Evolutionary conservation across 2,888 invertebrate species (phyloP).

Genomic region (Tuberolachnus salignus): DNA sequence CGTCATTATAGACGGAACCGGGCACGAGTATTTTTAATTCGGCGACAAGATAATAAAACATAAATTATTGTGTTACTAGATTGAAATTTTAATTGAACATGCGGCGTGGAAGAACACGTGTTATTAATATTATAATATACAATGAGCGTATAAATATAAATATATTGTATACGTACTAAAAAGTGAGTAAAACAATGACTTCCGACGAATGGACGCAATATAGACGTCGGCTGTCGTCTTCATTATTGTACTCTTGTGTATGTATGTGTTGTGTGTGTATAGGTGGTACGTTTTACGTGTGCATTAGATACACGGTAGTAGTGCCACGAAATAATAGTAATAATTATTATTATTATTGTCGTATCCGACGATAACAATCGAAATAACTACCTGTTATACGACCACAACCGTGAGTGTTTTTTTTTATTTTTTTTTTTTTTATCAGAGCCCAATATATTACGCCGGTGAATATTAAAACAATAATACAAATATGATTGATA

Average conservation of each 20-base stretch:
- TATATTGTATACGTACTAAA: not conserved
- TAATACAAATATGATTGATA: too few species aligned
- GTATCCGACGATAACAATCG: not conserved
- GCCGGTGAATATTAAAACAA: too few species aligned
- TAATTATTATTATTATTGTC: not conserved
- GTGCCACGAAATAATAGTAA: too few species aligned
- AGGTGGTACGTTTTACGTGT: not conserved
- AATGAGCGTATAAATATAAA: not conserved
- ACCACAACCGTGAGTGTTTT: too few species aligned
- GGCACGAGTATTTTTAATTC: conserved; percentile 17
- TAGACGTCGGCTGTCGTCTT: conserved; percentile 29
- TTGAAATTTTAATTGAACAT: conserved; percentile 23
- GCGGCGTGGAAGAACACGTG: not conserved
- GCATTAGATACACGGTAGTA: not conserved
- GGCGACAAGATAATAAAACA: not conserved
- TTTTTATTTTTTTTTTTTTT: too few species aligned
- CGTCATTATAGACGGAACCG: not conserved
- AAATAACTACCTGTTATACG: too few species aligned
- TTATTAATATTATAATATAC: not conserved
- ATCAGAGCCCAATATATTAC: too few species aligned
- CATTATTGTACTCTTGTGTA: not conserved
- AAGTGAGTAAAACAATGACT: conserved; percentile 11
- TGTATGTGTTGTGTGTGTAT: not conserved
- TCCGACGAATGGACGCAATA: conserved; percentile 23
- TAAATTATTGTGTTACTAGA: conserved; percentile 1